These are phyloP conservation scores for Otolemur crassicaudatus DNA, from an alignment of 2,797 vertebrate genomes.

Conservation along the genomic window DNA sequence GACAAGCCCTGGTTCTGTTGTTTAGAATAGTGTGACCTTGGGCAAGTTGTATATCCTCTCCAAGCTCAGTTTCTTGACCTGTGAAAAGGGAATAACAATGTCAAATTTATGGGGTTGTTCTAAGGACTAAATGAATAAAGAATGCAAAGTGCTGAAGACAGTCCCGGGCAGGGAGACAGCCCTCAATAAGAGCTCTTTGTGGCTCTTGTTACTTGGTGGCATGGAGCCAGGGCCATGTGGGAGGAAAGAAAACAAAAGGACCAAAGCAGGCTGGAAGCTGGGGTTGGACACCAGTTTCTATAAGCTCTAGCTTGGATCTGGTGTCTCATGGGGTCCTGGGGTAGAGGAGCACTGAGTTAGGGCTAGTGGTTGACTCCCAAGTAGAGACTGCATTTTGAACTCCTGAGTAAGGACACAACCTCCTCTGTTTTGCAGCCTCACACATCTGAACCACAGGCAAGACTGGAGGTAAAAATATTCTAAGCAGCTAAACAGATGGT, in stretches of 20 bases:
- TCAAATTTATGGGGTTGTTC: neutral
- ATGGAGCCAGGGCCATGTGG: neutral
- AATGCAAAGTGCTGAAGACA: neutral
- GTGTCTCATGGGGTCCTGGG: neutral
- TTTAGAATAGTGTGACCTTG: neutral
- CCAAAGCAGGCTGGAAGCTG: neutral
- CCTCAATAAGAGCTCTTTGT: neutral
- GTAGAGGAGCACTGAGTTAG: fast-evolving
- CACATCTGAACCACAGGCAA: neutral
- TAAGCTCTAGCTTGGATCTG: neutral
- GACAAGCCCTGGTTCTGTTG: neutral
- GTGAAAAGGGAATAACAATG: neutral
- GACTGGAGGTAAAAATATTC: neutral
- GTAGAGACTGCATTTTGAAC: neutral
- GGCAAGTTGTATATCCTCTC: neutral
- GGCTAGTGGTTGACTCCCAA: neutral
- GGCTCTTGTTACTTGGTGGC: neutral
- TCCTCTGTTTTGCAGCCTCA: neutral
- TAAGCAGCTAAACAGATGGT: neutral
- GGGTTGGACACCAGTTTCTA: neutral
- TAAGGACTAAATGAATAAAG: neutral
- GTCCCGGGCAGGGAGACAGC: neutral
- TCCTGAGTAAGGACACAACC: neutral
- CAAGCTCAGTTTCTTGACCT: neutral
- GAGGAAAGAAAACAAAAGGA: neutral